Percentiles rank a stretch among this genome's conserved stretches.
Conservation (phyloP, 2,797 vertebrate species). For the Gallirallus australis region DNA sequence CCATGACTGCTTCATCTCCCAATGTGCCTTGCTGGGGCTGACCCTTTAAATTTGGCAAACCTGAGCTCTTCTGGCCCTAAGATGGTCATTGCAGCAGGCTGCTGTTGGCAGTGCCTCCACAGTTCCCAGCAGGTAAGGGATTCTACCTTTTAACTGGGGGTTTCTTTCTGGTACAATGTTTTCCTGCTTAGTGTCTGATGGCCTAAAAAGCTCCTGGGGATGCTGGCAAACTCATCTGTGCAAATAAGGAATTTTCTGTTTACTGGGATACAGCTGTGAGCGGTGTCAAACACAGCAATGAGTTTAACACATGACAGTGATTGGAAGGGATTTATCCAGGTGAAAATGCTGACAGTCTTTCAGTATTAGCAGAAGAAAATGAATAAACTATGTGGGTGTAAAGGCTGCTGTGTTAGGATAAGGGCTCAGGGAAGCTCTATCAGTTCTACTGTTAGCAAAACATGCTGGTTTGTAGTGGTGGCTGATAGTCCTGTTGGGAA, state of each 20-base stretch:
- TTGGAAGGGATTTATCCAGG: neutral
- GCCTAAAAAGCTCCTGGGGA: neutral
- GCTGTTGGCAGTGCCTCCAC: neutral
- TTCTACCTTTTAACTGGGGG: neutral
- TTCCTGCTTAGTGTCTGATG: neutral
- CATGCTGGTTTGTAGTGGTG: neutral
- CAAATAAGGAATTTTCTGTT: neutral
- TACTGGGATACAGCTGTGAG: neutral
- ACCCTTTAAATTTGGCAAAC: neutral
- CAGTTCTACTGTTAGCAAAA: neutral
- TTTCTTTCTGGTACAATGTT: neutral
- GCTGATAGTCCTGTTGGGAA: neutral
- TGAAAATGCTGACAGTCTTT: neutral
- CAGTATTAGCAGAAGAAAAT: neutral
- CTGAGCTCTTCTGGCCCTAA: neutral
- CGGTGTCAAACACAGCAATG: neutral
- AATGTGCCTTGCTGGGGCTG: neutral
- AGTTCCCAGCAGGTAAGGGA: conserved; percentile 17
- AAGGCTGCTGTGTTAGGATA: neutral
- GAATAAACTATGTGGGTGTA: neutral
- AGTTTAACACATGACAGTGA: neutral
- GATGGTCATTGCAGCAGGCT: neutral
- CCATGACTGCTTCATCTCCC: neutral
- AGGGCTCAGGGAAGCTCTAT: neutral
- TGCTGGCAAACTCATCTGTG: neutral